Base-by-base conservation (phyloP, 2,888 invertebrate genomes). In the Syritta pipiens region DNA sequence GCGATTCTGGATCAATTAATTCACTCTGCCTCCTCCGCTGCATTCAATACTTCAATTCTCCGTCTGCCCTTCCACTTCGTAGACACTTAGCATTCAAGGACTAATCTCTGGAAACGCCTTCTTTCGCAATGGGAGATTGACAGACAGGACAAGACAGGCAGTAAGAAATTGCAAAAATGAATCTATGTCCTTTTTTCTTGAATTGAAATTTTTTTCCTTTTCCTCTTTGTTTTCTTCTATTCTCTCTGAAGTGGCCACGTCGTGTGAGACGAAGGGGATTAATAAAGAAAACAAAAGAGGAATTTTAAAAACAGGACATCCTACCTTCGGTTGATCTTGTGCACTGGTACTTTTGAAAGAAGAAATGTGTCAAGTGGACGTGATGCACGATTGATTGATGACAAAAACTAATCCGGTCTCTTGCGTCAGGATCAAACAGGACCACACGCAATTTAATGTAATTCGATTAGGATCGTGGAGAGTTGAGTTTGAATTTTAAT, bases 211-310 rank as follows among this genome's bases (percentile, higher is more conserved):
- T n/a, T n/a, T n/a, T n/a, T n/a, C 42, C 14, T 4, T 24, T 7
- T 53, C 28, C 65, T 17, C 42, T 10, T 67, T 46, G 69, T 42
- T 28, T 46, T 51, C 32, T 17, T 7, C 19, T 17, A 9, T 37
- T 17, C 10, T 48, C 24, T 26, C 19, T 48, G 35, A 71, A 71
- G 69, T 53, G 51, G 35, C 26, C 35, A 26, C 46, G 12, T 26
- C 35, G 69, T 46, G 62, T 53, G 60, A 44, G 37, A 53, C 69
- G 26, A 62, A 71, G 37, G 53, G 62, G 69, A 71, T 71, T 62
- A 62, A 55, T 53, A 55, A 48, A 22, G 60, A 40, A 46, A 46
- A 71, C 42, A 44, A 60, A 60, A 37, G 32, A 46, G 12, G 28
- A 53, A 37, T 14, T 46, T 35, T 26, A 19, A 28, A 60, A 37